A percentile compares a stretch with the other conserved stretches of the same genome.
Evolutionary conservation across 2,113 vertebrate species (phyloP).

Genomic region (Malaclemys terrapin): DNA sequence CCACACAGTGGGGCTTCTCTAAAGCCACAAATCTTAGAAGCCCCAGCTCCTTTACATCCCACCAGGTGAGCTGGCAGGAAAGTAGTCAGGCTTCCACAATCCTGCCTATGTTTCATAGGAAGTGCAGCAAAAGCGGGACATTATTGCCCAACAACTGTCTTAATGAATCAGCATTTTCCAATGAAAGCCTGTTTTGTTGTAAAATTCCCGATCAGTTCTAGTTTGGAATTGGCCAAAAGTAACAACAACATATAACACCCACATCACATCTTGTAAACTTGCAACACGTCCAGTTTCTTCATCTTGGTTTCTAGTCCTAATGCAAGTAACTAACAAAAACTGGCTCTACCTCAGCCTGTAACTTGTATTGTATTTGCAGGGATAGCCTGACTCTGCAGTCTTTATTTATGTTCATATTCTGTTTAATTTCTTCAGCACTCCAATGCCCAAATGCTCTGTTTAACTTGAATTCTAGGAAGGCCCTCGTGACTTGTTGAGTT

Average conservation of each 20-base stretch:
- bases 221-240: not conserved
- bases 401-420: not conserved
- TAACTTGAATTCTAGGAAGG: not conserved
- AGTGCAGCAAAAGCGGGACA: not conserved
- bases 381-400: not conserved
- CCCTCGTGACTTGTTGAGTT: rapidly evolving
- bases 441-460: not conserved
- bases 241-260: not conserved
- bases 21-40: not conserved
- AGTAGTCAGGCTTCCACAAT: not conserved
- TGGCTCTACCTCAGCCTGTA: not conserved
- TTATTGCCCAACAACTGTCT: not conserved
- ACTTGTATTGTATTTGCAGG: not conserved
- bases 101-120: not conserved
- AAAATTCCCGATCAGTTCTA: not conserved
- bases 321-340: not conserved
- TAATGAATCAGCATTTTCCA: not conserved
- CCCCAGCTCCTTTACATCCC: not conserved
- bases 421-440: not conserved
- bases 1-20: not conserved
- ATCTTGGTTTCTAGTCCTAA: not conserved
- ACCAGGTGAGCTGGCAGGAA: not conserved
- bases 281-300: not conserved
- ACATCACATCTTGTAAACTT: not conserved
- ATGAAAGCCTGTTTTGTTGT: not conserved